These are phyloP conservation scores for Antrozous pallidus DNA, from an alignment of 2,797 vertebrate species.

Conservation along the genomic window DNA sequence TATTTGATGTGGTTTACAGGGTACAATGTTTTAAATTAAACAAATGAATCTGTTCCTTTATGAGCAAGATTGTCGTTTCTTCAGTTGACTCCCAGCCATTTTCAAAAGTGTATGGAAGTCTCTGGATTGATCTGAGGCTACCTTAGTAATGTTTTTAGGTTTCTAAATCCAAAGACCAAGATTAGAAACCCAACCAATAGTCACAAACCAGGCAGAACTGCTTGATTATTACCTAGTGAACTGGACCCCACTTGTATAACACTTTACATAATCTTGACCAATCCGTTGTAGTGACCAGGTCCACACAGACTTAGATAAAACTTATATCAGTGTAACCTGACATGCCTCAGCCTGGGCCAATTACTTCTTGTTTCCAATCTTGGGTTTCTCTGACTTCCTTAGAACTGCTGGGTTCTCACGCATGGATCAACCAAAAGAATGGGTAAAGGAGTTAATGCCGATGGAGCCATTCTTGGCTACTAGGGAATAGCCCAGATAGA, in stretches of 20 bases:
- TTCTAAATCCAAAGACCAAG: neutral
- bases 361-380: neutral
- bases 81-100: neutral
- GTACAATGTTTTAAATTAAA: slow-evolving; percentile 20
- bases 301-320: neutral
- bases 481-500: neutral
- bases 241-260: neutral
- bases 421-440: neutral
- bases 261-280: neutral
- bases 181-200: neutral
- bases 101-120: neutral
- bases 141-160: neutral
- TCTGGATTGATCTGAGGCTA: neutral
- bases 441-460: neutral
- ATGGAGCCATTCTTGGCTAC: neutral
- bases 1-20: neutral
- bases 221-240: neutral
- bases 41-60: neutral
- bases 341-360: neutral
- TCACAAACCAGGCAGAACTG: neutral
- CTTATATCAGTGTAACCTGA: neutral
- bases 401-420: neutral
- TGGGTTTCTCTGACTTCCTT: neutral
- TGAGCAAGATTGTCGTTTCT: neutral
- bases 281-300: neutral